Evolutionary conservation across 1,140 invertebrate species (phyloP).

Genomic region (Diachasma alloeum): DNA sequence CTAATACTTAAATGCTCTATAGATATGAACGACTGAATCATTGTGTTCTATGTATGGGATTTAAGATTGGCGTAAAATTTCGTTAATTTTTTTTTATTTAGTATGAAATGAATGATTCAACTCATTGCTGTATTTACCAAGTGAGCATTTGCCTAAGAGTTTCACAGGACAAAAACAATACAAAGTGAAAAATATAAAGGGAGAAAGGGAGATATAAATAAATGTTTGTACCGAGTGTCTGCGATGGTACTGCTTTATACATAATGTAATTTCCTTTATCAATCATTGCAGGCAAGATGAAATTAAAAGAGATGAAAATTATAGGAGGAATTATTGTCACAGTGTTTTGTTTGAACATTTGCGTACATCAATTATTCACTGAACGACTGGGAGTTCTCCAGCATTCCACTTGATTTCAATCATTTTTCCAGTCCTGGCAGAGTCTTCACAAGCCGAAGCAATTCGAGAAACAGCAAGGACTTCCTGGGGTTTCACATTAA

Average conservation of each 20-base stretch:
- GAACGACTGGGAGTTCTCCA: not conserved
- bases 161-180: not conserved
- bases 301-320: no score
- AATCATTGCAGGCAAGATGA: no score
- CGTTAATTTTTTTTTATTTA: not conserved
- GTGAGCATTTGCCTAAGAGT: not conserved
- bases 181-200: not conserved
- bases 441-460: conserved; percentile 67
- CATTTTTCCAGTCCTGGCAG: conserved; percentile 59
- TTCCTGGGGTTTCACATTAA: conserved; percentile 62
- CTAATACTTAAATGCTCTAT: not conserved
- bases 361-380: not conserved
- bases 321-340: no score
- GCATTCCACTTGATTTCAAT: not conserved
- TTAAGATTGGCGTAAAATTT: not conserved
- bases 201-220: not conserved
- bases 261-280: no score
- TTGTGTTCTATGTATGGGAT: not conserved
- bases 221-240: not conserved
- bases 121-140: not conserved
- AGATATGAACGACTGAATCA: not conserved
- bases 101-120: not conserved
- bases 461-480: conserved; percentile 68
- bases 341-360: no score
- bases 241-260: not conserved